Evolutionary conservation across 1,140 invertebrate species (phyloP), one percentile per base, ranked within the genome.

Genomic region (Zaprionus kolodkinae): DNA sequence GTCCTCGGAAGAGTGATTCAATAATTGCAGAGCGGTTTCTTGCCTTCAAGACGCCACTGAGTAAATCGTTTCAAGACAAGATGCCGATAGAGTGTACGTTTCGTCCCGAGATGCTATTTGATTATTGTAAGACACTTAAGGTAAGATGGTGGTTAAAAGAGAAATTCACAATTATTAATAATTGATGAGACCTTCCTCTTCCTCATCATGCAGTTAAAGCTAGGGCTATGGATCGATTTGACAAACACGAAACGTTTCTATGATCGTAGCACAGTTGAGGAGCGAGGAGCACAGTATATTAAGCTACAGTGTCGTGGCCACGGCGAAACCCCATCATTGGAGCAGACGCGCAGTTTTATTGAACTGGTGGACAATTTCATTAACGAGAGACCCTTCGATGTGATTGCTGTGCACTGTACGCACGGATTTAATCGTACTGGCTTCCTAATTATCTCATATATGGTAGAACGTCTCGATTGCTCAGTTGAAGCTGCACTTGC

Each of bases 361-460:
- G 92, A 95, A 72, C 87, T 97, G 43, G 97, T 97, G 70, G 94
- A 94, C 38, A 95, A 95, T 56, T 99, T 98, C 81, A 95, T 98
- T 30, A 93, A 93, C n/a, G 94, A 97, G 79, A 93, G 96, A 92
- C 97, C 97, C 4, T 92, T 97, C 68, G 95, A 97, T 81, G 93
- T 96, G 15, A 96, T 99, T 75, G 97, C 96, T 54, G 96, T 99
- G 35, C 99, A 99, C 92, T 99, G 99, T 91, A 99, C 99, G 1
- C 99, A 99, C 94, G 99, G 99, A 0, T 99, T 99, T 91, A 99
- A 99, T 93, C 94, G 99, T 81, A 99, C 98, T 27, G 99, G 97
- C 1, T 99, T 99, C 92, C 93, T 99, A 0, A 97, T 99, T 57
- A 95, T 96, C 56, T 96, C 97, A 2, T 99, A 97, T 93, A 94